Base-by-base conservation (phyloP, 2,113 vertebrate genomes). In the Myotis brandtii region DNA sequence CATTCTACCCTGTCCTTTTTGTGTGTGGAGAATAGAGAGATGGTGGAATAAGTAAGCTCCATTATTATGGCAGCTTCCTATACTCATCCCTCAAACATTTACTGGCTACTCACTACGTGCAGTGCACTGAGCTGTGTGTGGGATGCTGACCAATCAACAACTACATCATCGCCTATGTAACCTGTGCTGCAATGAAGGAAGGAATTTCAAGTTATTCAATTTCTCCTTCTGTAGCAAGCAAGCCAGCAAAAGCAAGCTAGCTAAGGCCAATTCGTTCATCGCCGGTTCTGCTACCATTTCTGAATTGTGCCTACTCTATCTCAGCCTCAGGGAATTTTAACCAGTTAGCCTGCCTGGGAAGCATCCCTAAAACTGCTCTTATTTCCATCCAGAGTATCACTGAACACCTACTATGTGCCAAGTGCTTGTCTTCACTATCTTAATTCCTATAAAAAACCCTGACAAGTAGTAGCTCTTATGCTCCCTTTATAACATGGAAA, bases 241-340 rank as follows among this genome's bases (percentile, higher is more conserved):
- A 79, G 48, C 62, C 76, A 52, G 73, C 52, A 43, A 82, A 21
- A 46, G 37, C 43, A 72, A 50, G 27, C 54, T 30, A 92, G 77
- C 10, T n/a, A 88, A 89, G 37, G 18, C 21, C 83, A 75, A 76
- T 20, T 37, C n/a, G 40, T 84, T 73, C 34, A 48, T 64, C 18
- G 75, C 34, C 43, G 20, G 18, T 77, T 95, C 69, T 72, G 94
- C 69, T 40, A 48, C 69, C 73, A 69, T 32, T 67, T 75, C 48
- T 50, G 54, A 69, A 76, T n/a, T 80, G 40, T 80, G 48, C 85
- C 9, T 54, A 43, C 43, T 21, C 17, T 83, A 30, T 77, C 14
- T 87, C 89, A 82, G 69, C 46, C 66, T 89, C 14, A 18, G 43
- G 62, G 72, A 80, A 72, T 76, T 91, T 82, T 95, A 96, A 83